Conservation (phyloP, 2,113 vertebrate species). For the Macquaria australasica region DNA sequence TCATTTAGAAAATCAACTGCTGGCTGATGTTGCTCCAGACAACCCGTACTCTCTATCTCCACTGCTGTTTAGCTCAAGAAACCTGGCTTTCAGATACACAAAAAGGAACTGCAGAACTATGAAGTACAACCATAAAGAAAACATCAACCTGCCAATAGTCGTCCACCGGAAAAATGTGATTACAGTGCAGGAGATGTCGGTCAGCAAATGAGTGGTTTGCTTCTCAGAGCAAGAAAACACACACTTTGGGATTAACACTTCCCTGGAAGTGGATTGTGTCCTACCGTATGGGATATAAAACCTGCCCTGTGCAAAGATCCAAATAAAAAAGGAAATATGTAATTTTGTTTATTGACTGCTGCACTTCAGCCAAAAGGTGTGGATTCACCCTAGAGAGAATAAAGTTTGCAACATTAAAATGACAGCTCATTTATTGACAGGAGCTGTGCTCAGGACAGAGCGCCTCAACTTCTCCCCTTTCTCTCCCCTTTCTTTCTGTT, state of each 20-base stretch:
- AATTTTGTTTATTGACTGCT: constrained; percentile 23
- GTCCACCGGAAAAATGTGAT: constrained; percentile 40
- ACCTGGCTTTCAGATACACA: constrained; percentile 31
- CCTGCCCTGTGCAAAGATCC: neutral
- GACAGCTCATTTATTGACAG: constrained; percentile 12
- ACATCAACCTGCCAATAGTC: constrained; percentile 27
- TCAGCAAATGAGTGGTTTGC: constrained; percentile 37
- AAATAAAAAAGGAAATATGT: constrained; percentile 24
- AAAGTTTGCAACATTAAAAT: constrained; percentile 19
- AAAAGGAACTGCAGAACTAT: constrained; percentile 29
- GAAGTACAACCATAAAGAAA: constrained; percentile 48
- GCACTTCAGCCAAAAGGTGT: neutral
- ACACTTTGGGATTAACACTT: constrained; percentile 37
- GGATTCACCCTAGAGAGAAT: neutral
- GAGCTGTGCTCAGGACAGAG: neutral
- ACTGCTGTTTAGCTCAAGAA: constrained; percentile 7
- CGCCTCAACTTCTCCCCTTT: neutral
- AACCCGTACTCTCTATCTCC: constrained; percentile 27
- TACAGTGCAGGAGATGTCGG: constrained; percentile 35
- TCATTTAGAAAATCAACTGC: constrained; percentile 60
- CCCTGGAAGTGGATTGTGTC: neutral
- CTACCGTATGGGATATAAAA: neutral
- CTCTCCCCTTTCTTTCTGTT: constrained; percentile 27
- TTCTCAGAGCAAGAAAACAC: constrained; percentile 24
- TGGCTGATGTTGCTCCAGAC: constrained; percentile 65